phyloP scores from a whole-genome alignment of 2,888 invertebrate genomes.

The Nycteola revayana region DNA sequence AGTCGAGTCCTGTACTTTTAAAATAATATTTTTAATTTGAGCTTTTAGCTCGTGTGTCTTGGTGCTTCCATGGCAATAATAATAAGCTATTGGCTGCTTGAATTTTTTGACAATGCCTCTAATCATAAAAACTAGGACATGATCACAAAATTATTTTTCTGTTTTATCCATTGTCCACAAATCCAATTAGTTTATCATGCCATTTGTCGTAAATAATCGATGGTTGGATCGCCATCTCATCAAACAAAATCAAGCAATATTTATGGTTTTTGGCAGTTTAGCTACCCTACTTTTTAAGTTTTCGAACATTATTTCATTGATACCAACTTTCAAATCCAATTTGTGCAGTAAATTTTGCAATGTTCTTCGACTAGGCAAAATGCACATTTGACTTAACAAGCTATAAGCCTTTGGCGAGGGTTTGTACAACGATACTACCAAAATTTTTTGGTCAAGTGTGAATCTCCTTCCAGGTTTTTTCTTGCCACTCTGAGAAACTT shows the following conservation, averaged over 20 bases:
- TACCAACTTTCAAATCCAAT: constrained; percentile 4
- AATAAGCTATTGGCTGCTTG: no score
- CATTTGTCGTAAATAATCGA: neutral
- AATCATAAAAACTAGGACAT: neutral
- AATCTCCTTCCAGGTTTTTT: neutral
- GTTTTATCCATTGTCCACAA: constrained; percentile 6
- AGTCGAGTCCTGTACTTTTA: constrained; percentile 7
- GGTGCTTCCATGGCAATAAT: no score
- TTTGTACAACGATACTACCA: constrained; percentile 6
- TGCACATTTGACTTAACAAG: neutral
- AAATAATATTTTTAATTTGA: neutral
- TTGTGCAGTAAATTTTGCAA: constrained; percentile 9
- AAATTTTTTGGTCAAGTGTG: constrained; percentile 4
- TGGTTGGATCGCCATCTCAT: constrained; percentile 8
- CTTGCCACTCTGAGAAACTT: neutral
- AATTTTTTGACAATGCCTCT: neutral
- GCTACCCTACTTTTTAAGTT: constrained; percentile 3
- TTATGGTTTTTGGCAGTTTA: constrained; percentile 4
- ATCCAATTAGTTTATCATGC: constrained; percentile 3
- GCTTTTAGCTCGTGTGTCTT: neutral
- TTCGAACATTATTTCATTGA: constrained; percentile 10
- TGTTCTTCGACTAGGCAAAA: constrained; percentile 8
- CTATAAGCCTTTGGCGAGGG: constrained; percentile 4
- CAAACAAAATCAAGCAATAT: constrained; percentile 3
- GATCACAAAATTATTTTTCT: neutral